Base-by-base conservation (phyloP, 2,797 vertebrate genomes). In the Clarias laeviceps region DNA sequence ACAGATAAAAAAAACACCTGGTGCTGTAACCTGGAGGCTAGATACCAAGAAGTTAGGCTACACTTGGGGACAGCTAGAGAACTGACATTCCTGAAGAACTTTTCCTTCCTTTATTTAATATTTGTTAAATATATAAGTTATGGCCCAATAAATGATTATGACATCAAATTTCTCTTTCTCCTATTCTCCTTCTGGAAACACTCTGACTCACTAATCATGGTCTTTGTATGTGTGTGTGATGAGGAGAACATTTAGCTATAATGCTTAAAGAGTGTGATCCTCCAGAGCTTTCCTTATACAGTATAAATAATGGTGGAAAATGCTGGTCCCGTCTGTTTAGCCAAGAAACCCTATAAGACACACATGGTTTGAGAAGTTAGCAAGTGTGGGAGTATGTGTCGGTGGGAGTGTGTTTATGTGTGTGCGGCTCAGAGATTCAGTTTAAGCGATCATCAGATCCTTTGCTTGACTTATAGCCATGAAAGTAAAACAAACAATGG, bases 401-500 rank as follows among this genome's bases (percentile, higher is more conserved):
- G 62, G 81, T 62, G 20, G 79, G 76, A 59, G 59, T 64, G 40
- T 83, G 82, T 83, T 61, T 83, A 72, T 50, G 40, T 66, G 59
- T 50, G 34, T 80, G 83, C 62, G 65, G 62, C 59, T 85, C 34
- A 3, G 70, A 82, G 84, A 64, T 24, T 64, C 69, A 0, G 62
- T 73, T 85, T 84, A 82, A 76, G 54, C n/a, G 32, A 76, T 82
- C 80, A 81, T 70, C 83, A 78, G 69, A 88, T 85, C 66, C 68
- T 79, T 89, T 65, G 81, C 87, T 86, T 86, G 81, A 85, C 87
- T 74, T 88, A 77, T 81, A 85, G 77, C 70, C 57, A 83, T 84
- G 76, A 89, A 85, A 83, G 64, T 85, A 85, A 84, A 87, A 89
- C 87, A 89, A 89, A 88, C 88, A 88, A n/a, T 78, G 81, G 15